Conservation (phyloP, 2,888 invertebrate genomes). For the Troides oblongomaculatus region DNA sequence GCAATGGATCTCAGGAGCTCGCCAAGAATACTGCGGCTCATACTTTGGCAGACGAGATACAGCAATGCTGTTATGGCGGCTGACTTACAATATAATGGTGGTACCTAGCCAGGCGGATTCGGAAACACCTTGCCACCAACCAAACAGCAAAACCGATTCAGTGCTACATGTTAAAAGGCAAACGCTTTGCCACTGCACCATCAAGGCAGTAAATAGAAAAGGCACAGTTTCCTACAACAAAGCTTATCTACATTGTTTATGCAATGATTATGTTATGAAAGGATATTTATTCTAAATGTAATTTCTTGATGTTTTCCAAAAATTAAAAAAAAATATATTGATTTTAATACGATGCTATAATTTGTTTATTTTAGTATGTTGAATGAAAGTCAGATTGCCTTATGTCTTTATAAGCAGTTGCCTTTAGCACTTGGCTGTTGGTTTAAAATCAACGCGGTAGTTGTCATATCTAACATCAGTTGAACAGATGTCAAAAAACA, state of each 20-base stretch:
- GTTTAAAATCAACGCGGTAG: slow-evolving; percentile 1
- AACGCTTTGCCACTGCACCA: not conserved
- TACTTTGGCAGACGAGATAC: no score
- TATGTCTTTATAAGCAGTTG: slow-evolving; percentile 21
- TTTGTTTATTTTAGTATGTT: not conserved
- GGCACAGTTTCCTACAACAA: slow-evolving; percentile 25
- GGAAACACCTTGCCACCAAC: no score
- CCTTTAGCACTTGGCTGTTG: slow-evolving; percentile 8
- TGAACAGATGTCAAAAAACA: slow-evolving; percentile 24
- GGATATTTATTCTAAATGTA: not conserved
- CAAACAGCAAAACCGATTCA: no score
- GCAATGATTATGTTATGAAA: slow-evolving; percentile 10
- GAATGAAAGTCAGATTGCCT: not conserved
- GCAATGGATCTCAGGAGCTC: no score
- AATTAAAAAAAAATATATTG: slow-evolving; percentile 2
- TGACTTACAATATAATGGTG: no score
- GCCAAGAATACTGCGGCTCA: no score
- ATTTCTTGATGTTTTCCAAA: not conserved
- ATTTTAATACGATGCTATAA: not conserved
- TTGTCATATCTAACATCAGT: slow-evolving; percentile 4
- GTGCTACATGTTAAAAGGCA: no score
- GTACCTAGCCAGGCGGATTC: no score
- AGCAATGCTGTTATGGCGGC: no score
- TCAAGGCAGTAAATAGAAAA: slow-evolving; percentile 5
- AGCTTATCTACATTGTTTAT: slow-evolving; percentile 19